Evolutionary conservation across 2,113 vertebrate genomes (phyloP).

Genomic region (Crotalus helleri): DNA sequence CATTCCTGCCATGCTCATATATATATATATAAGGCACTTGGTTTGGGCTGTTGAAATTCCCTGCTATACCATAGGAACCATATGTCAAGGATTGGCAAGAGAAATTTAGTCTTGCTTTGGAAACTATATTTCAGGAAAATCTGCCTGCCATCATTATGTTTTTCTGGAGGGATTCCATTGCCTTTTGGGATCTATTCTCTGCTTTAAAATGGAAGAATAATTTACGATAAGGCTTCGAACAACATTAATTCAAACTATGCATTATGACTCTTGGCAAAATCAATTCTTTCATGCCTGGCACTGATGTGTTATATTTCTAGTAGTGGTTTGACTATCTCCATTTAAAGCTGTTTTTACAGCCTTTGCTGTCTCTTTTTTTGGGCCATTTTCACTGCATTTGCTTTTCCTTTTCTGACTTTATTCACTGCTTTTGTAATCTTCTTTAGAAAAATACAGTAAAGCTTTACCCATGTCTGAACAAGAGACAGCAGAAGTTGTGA

Average conservation of each 20-base stretch:
- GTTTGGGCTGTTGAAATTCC: background rate
- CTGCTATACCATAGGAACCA: background rate
- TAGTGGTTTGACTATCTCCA: slow-evolving; percentile 9
- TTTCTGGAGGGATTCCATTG: background rate
- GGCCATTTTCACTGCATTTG: background rate
- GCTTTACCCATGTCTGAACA: background rate
- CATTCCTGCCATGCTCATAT: background rate
- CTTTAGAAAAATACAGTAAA: background rate
- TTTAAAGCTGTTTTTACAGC: background rate
- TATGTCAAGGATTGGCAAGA: background rate
- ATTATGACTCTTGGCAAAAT: slow-evolving; percentile 40
- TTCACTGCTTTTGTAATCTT: background rate
- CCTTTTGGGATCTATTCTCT: background rate
- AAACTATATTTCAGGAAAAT: background rate
- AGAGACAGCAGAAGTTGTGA: background rate
- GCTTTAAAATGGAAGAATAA: background rate
- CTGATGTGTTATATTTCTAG: slow-evolving; percentile 37
- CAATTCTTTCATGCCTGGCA: slow-evolving; percentile 19
- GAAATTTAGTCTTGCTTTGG: background rate
- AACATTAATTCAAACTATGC: slow-evolving; percentile 1
- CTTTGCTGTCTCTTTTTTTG: background rate
- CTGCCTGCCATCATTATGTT: background rate
- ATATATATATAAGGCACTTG: background rate
- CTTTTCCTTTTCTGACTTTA: background rate
- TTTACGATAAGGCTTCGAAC: background rate